Base-by-base conservation (phyloP, 2,797 vertebrate species). In the Hapalemur alaotrensis region DNA sequence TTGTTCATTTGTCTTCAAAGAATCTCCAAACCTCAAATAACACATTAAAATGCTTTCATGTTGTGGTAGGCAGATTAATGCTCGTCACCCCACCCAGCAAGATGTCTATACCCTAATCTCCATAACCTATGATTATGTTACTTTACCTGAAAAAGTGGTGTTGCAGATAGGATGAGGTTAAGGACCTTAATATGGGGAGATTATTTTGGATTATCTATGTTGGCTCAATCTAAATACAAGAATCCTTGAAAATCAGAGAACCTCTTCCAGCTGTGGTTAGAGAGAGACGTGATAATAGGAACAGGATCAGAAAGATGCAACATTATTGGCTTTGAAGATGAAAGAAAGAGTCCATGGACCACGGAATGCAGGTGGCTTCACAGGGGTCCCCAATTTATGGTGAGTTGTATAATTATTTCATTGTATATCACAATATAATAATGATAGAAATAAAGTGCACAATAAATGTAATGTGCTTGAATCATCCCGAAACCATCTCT, bases 11-110 rank as follows among this genome's bases (percentile, higher is more conserved):
- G 12, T 81, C 28, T 84, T 93, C 65, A 59, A 70, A 52, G 59
- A 79, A 28, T 13, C 18, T 46, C 35, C 52, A 52, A 25, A 63
- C 22, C 6, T 85, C 38, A 79, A 81, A 81, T 38, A 88, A 61
- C 46, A 57, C 7, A n/a, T 52, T 88, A 48, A 50, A 57, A 38
- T 6, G 3, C 4, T 15, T 89, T 91, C 41, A 81, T 69, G 7
- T 35, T 81, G 8, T 92, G 4, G 28, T 63, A 65, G 30, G 18
- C 28, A 81, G 38, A 82, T 52, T 65, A 59, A 43, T 25, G 48
- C 9, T 18, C 5, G 10, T 12, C 4, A n/a, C 17, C 4, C 2
- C 4, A 13, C 2, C 10, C 61, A 17, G 18, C 8, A 70, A 43
- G 23, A 52, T 6, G 28, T 8, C 17, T 65, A 20, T 5, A 7